A percentile compares a stretch with the other conserved stretches of the same genome.
Evolutionary conservation across 2,888 invertebrate species (phyloP).

Genomic region (Deilephila elpenor): DNA sequence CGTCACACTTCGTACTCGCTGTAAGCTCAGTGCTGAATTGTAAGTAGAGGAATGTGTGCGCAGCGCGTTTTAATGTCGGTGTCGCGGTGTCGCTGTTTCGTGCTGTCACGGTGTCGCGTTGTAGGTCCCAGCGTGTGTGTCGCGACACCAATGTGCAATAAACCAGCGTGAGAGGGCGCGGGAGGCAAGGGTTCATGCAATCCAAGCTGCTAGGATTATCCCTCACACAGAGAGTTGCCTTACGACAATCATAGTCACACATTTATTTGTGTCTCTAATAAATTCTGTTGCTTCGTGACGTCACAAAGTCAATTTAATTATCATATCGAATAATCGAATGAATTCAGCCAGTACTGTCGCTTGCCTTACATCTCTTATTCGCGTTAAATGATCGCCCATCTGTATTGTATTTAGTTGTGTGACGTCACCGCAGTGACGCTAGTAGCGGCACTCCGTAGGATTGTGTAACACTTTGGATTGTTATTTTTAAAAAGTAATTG

Average conservation of each 20-base stretch:
- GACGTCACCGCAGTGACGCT: background rate
- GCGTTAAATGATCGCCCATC: background rate
- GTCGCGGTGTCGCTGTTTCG: background rate
- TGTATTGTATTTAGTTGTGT: background rate
- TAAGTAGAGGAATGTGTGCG: slow-evolving; percentile 2
- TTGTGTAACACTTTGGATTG: background rate
- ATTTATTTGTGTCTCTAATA: too few relatives aligned
- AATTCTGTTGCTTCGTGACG: too few relatives aligned
- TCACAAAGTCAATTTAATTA: too few relatives aligned
- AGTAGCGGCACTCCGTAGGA: background rate
- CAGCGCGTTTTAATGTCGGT: background rate
- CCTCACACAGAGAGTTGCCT: too few relatives aligned
- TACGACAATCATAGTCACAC: too few relatives aligned
- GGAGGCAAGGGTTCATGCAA: background rate
- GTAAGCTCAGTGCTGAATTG: background rate
- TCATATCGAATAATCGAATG: too few relatives aligned
- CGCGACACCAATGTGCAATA: background rate
- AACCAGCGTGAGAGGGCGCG: background rate
- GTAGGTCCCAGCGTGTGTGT: background rate
- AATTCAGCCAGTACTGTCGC: too few relatives aligned
- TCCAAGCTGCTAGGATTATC: background rate
- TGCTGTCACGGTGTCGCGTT: background rate
- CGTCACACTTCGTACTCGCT: background rate
- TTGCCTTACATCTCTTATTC: background rate
- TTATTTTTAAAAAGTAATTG: background rate